Percentiles rank a stretch among this genome's conserved stretches.
Evolutionary conservation across 2,797 vertebrate genomes (phyloP).

Genomic region (Anolis apletophallus): DNA sequence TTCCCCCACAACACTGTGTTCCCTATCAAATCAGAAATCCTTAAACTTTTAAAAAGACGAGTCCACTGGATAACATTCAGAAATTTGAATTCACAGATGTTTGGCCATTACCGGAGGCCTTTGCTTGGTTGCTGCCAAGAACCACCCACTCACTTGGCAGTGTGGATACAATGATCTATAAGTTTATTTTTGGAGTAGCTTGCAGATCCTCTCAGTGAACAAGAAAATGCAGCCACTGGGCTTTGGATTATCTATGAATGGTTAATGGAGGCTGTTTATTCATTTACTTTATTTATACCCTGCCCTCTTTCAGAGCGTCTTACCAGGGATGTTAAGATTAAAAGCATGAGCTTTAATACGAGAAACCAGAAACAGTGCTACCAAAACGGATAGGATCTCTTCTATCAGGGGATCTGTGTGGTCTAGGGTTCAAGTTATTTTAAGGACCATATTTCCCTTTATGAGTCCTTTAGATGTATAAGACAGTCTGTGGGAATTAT

Average conservation of each 20-base stretch:
- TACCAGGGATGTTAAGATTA: neutral
- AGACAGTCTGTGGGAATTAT: no score
- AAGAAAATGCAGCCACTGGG: neutral
- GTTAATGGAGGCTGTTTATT: neutral
- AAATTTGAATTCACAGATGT: conserved; percentile 28
- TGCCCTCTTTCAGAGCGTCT: no score
- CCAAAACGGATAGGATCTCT: no score
- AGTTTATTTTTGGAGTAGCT: neutral
- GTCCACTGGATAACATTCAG: neutral
- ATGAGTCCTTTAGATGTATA: no score
- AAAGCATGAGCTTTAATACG: no score
- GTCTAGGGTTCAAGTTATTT: no score
- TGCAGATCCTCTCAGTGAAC: neutral
- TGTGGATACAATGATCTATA: neutral
- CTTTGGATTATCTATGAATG: neutral
- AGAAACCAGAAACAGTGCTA: no score
- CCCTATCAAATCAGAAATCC: neutral
- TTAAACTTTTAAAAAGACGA: neutral
- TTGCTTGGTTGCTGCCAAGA: neutral
- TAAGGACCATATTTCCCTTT: no score
- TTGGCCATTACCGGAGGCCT: neutral
- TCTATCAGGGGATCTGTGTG: no score
- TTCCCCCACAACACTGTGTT: neutral
- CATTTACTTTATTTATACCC: no score
- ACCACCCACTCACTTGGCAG: conserved; percentile 35